Evolutionary conservation across 2,888 invertebrate species (phyloP).

Genomic region (Lasioglossum malachurum): DNA sequence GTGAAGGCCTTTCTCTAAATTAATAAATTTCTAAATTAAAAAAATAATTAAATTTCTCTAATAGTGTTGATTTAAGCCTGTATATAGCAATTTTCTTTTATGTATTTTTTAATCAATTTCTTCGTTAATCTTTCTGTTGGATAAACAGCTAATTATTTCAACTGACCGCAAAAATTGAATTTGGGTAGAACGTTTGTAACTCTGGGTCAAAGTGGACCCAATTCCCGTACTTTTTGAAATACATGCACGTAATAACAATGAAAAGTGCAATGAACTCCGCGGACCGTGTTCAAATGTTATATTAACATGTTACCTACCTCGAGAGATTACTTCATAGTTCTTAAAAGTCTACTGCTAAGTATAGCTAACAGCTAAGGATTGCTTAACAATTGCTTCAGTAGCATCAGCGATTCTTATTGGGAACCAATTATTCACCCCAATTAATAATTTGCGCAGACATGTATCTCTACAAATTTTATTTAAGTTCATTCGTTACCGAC

Average conservation of each 20-base stretch:
- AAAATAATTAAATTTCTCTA: too few relatives aligned
- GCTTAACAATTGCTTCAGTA: not conserved
- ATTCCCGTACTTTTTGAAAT: not conserved
- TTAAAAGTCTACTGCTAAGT: not conserved
- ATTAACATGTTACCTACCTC: not conserved
- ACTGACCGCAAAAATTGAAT: not conserved
- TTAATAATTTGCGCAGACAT: too few relatives aligned
- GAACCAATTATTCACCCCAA: not conserved
- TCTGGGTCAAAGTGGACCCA: not conserved
- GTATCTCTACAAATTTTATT: too few relatives aligned
- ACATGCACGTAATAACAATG: not conserved
- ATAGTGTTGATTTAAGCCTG: not conserved
- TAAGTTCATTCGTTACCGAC: too few relatives aligned
- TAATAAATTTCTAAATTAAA: too few relatives aligned
- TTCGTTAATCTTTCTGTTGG: not conserved
- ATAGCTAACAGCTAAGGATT: not conserved
- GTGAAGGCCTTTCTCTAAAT: not conserved
- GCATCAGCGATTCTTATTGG: too few relatives aligned
- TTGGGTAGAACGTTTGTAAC: not conserved
- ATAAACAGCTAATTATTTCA: not conserved
- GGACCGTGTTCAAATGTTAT: not conserved
- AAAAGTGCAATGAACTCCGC: not conserved
- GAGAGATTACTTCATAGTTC: not conserved
- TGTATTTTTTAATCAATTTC: not conserved
- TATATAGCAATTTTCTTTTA: not conserved